Conservation (phyloP, 2,113 vertebrate species). For the Oryzias celebensis region DNA sequence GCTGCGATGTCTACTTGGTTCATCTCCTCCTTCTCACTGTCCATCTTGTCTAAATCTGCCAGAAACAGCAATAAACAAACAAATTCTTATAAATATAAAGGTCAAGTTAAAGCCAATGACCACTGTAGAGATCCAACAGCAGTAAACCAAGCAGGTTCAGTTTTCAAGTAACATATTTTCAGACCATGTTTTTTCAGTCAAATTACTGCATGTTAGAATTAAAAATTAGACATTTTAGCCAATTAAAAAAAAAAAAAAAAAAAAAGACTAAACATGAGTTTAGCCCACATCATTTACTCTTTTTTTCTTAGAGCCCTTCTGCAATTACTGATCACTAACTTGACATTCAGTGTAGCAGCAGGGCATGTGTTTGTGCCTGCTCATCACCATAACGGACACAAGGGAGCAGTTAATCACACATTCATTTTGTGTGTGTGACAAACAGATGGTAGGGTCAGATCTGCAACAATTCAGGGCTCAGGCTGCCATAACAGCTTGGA, state of each 20-base stretch:
- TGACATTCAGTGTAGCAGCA: background rate
- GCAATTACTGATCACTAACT: too few species aligned
- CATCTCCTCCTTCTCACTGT: slow-evolving; percentile 93
- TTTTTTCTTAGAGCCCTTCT: too few species aligned
- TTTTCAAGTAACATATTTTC: too few species aligned
- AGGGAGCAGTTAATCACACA: slow-evolving; percentile 29
- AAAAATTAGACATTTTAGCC: too few species aligned
- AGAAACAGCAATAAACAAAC: background rate
- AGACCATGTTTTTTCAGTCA: too few species aligned
- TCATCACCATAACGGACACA: slow-evolving; percentile 7
- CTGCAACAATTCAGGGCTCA: slow-evolving; percentile 41
- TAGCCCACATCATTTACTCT: too few species aligned
- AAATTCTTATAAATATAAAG: background rate
- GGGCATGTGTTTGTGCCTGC: background rate
- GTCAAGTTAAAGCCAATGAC: background rate
- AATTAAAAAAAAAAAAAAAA: too few species aligned
- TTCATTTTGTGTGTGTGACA: slow-evolving; percentile 22
- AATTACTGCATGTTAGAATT: too few species aligned
- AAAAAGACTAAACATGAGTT: too few species aligned
- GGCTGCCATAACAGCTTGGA: slow-evolving; percentile 16
- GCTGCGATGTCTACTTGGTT: slow-evolving; percentile 90
- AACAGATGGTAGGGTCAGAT: slow-evolving; percentile 48
- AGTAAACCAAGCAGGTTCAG: too few species aligned
- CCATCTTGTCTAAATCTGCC: slow-evolving; percentile 92
- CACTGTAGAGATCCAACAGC: too few species aligned